A percentile compares a stretch with the other conserved stretches of the same genome.
Evolutionary conservation across 2,113 vertebrate species (phyloP).

Genomic region (Hippocampus comes): DNA sequence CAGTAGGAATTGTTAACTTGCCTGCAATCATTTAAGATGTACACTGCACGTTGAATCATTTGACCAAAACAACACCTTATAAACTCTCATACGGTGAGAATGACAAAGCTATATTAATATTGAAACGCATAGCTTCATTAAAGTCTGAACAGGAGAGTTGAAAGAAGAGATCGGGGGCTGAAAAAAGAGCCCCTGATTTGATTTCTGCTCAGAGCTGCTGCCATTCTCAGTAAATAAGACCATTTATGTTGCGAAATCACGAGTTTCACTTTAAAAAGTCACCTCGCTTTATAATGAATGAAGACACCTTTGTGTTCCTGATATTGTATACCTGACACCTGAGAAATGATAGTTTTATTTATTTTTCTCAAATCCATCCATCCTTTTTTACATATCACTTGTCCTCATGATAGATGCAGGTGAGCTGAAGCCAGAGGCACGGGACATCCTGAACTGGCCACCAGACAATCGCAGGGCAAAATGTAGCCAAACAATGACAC

Average conservation of each 20-base stretch:
- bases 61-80: background rate
- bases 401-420: no score
- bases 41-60: background rate
- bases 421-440: no score
- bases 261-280: background rate
- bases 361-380: background rate
- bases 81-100: background rate
- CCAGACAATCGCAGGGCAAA: background rate
- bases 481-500: background rate
- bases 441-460: background rate
- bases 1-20: background rate
- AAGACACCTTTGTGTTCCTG: background rate
- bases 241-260: background rate
- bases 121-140: background rate
- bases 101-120: background rate
- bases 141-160: no score
- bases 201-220: background rate
- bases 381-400: no score
- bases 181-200: background rate
- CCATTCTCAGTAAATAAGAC: background rate
- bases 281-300: background rate
- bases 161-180: background rate
- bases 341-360: background rate
- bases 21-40: background rate
- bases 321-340: background rate